These are phyloP conservation scores for Caenorhabditis latens DNA, from an alignment of 1,140 invertebrate genomes.

Conservation along the genomic window DNA sequence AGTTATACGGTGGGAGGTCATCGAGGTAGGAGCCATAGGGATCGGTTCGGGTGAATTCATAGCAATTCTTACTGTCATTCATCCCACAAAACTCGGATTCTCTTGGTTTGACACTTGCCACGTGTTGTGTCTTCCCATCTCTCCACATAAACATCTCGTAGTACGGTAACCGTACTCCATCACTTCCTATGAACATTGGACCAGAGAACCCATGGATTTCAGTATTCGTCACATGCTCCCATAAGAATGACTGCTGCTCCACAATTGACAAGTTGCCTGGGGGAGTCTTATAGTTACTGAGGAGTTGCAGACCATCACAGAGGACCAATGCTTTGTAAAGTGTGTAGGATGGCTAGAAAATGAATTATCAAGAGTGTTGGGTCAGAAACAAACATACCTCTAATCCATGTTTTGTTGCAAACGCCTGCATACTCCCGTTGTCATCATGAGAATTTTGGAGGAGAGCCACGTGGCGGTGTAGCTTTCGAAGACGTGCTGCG, in stretches of 20 bases:
- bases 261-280: neutral
- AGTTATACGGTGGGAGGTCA: neutral
- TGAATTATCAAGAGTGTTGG: neutral
- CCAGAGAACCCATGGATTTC: constrained; percentile 19
- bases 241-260: constrained; percentile 3
- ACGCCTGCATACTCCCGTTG: constrained; percentile 13
- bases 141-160: constrained; percentile 45
- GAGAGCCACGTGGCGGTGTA: constrained; percentile 28
- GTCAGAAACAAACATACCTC: neutral
- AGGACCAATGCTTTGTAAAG: constrained; percentile 26
- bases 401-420: neutral
- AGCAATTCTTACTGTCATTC: constrained; percentile 12
- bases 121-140: constrained; percentile 13
- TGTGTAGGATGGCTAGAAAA: constrained; percentile 19
- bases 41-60: neutral
- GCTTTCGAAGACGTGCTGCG: constrained; percentile 21
- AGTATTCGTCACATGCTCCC: constrained; percentile 24
- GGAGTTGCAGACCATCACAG: constrained; percentile 29
- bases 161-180: constrained; percentile 41
- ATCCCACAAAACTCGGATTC: neutral
- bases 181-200: constrained; percentile 36
- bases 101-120: constrained; percentile 9
- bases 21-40: neutral
- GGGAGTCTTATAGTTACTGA: neutral
- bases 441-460: constrained; percentile 8